phyloP scores from a whole-genome alignment of 2,113 vertebrate genomes.

The Cichladusa arquata region DNA sequence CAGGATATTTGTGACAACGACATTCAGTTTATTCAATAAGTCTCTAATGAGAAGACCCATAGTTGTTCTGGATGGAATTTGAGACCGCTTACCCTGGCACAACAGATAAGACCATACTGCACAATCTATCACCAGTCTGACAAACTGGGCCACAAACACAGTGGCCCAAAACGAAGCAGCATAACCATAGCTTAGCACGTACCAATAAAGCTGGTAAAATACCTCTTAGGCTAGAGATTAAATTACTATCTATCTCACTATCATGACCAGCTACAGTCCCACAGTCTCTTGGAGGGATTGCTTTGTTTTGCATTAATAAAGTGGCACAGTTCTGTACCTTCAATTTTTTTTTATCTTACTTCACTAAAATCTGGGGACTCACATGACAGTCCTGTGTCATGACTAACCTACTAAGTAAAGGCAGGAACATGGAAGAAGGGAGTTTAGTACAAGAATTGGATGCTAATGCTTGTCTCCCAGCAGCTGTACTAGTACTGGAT shows the following conservation, averaged over 20 bases:
- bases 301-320: background rate
- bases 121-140: background rate
- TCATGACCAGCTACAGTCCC: background rate
- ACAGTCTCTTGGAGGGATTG: background rate
- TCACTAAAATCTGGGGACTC: background rate
- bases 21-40: background rate
- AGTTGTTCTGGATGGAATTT: background rate
- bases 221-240: background rate
- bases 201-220: background rate
- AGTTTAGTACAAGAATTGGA: background rate
- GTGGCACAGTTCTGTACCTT: background rate
- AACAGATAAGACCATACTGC: background rate
- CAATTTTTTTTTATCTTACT: no score
- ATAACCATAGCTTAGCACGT: fast-evolving
- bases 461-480: background rate
- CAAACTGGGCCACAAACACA: background rate
- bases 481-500: background rate
- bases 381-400: background rate
- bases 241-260: background rate
- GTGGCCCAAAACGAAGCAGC: background rate
- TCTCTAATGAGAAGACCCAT: background rate
- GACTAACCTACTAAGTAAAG: background rate
- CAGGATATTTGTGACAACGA: background rate
- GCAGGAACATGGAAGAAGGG: background rate
- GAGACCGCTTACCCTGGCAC: background rate